Conservation (phyloP, 2,888 invertebrate genomes). For the Torymus tubicola region DNA sequence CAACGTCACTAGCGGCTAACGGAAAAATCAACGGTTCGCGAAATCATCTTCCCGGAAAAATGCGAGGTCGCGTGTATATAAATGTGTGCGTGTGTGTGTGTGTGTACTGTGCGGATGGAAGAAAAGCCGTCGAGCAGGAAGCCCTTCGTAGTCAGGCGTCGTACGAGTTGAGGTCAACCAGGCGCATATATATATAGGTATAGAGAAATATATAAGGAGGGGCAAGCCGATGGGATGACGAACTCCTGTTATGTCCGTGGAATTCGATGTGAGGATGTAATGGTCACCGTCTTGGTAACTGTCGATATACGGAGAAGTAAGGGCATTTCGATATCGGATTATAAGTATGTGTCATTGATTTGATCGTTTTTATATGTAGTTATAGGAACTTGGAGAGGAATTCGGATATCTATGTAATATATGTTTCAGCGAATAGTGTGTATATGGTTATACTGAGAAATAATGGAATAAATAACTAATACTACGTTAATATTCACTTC, state of each 20-base stretch:
- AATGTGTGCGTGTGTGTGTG: background rate
- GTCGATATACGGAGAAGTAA: too few relatives aligned
- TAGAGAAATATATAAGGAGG: background rate
- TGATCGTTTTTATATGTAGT: too few relatives aligned
- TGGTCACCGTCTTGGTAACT: too few relatives aligned
- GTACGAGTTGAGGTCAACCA: constrained; percentile 10
- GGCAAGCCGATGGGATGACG: constrained; percentile 24
- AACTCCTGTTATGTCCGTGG: constrained; percentile 21
- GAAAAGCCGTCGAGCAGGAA: constrained; percentile 56
- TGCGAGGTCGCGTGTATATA: constrained; percentile 24
- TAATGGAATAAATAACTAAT: too few relatives aligned
- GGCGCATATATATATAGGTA: background rate
- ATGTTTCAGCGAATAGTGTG: too few relatives aligned
- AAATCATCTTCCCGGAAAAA: constrained; percentile 37
- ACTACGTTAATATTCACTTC: too few relatives aligned
- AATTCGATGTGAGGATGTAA: background rate
- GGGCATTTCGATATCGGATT: too few relatives aligned
- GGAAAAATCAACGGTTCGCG: background rate
- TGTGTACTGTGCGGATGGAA: background rate
- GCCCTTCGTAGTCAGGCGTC: constrained; percentile 33
- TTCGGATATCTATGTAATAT: too few relatives aligned
- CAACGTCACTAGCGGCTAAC: constrained; percentile 10
- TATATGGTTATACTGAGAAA: too few relatives aligned
- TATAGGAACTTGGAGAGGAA: too few relatives aligned
- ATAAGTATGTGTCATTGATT: too few relatives aligned